Evolutionary conservation across 2,797 vertebrate species (phyloP).

Genomic region (Scyliorhinus canicula): DNA sequence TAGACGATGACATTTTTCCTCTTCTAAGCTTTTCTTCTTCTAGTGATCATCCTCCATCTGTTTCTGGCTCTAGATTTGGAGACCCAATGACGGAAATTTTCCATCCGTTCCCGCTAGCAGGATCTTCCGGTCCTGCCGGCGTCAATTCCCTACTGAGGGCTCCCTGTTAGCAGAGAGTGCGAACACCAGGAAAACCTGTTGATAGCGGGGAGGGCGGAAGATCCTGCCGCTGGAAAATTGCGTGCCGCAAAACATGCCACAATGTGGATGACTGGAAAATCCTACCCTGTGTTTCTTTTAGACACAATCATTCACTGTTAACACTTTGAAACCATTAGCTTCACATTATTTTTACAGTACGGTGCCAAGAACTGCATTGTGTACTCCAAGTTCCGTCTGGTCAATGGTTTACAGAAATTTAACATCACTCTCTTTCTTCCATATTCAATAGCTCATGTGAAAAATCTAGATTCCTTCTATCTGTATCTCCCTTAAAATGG

Average conservation of each 20-base stretch:
- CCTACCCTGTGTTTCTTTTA: too few relatives aligned
- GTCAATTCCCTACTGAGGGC: too few relatives aligned
- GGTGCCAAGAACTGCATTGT: background rate
- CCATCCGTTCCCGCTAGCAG: too few relatives aligned
- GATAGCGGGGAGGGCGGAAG: too few relatives aligned
- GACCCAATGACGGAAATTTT: background rate
- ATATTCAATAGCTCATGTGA: background rate
- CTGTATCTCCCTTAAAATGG: too few relatives aligned
- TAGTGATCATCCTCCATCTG: background rate
- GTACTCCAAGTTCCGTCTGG: background rate
- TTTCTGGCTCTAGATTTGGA: background rate
- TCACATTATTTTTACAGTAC: background rate
- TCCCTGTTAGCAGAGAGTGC: too few relatives aligned
- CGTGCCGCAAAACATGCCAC: too few relatives aligned
- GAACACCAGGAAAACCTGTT: too few relatives aligned
- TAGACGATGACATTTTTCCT: background rate
- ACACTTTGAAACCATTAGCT: background rate
- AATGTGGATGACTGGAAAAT: too few relatives aligned
- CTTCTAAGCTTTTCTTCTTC: background rate
- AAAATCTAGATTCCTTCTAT: background rate
- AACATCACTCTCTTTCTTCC: background rate
- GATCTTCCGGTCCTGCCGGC: too few relatives aligned
- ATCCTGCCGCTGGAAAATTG: too few relatives aligned
- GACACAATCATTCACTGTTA: background rate
- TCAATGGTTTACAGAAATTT: too few relatives aligned